These are phyloP conservation scores for Drosophila miranda DNA, from an alignment of 1,140 invertebrate species.

Conservation along the genomic window DNA sequence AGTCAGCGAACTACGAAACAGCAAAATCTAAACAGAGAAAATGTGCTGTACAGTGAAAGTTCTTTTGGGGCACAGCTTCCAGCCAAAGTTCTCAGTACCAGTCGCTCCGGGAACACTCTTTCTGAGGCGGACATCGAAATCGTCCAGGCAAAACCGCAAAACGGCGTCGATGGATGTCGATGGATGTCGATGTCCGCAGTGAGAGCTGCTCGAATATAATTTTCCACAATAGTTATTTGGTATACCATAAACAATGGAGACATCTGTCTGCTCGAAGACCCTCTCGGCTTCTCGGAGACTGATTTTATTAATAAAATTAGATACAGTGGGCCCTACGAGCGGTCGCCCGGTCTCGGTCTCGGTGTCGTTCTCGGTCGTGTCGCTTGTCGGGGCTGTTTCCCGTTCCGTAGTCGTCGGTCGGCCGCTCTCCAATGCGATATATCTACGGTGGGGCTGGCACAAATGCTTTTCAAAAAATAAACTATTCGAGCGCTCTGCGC, in stretches of 20 bases:
- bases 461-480: constrained; percentile 23
- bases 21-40: not conserved
- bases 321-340: constrained; percentile 24
- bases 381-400: too few relatives aligned
- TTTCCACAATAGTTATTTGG: constrained; percentile 26
- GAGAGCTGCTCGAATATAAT: constrained; percentile 14
- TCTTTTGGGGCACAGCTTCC: too few relatives aligned
- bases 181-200: not conserved
- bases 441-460: constrained; percentile 21
- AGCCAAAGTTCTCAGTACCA: too few relatives aligned
- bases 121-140: too few relatives aligned
- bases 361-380: not conserved
- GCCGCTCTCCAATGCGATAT: constrained; percentile 14
- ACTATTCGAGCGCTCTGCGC: constrained; percentile 66
- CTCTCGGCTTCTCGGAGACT: constrained; percentile 10
- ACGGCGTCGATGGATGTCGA: too few relatives aligned
- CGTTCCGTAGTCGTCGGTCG: constrained; percentile 1
- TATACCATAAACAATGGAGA: constrained; percentile 23
- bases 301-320: constrained; percentile 48
- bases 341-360: not conserved
- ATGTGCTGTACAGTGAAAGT: too few relatives aligned
- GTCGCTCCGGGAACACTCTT: too few relatives aligned
- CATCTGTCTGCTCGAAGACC: constrained; percentile 9
- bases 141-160: too few relatives aligned
- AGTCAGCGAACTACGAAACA: not conserved